Conservation (phyloP, 2,888 invertebrate species). For the Chymomyza caudatula region DNA sequence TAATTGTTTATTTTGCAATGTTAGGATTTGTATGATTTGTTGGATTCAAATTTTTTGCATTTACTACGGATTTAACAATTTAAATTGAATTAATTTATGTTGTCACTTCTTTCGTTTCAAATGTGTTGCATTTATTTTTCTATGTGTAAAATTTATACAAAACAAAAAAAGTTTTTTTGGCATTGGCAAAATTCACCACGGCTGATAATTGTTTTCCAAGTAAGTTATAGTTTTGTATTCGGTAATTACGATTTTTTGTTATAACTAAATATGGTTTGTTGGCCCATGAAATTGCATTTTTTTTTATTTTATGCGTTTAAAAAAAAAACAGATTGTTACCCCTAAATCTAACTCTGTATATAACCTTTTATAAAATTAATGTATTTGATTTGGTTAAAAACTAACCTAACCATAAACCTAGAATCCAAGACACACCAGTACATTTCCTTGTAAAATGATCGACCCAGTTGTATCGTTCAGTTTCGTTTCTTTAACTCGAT, state of each 20-base stretch:
- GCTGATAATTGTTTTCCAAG: constrained; percentile 79
- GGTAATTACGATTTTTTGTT: constrained; percentile 18
- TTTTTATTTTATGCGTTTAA: not conserved
- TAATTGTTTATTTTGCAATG: not conserved
- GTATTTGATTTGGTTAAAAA: not conserved
- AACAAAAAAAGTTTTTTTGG: constrained; percentile 71
- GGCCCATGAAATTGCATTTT: not conserved
- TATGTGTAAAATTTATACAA: constrained; percentile 43
- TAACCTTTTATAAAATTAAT: not conserved
- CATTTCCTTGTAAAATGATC: not conserved
- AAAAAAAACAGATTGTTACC: not conserved
- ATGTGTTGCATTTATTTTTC: constrained; percentile 44
- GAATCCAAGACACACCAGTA: not conserved
- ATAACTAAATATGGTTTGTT: constrained; percentile 15
- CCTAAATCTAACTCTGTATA: not conserved
- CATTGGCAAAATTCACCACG: constrained; percentile 75
- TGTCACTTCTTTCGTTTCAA: constrained; percentile 37
- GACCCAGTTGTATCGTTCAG: constrained; percentile 27
- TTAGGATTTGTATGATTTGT: not conserved
- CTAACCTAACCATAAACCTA: not conserved
- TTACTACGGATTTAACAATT: constrained; percentile 1
- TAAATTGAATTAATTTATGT: constrained; percentile 21
- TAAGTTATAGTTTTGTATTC: constrained; percentile 72
- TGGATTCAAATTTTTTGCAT: not conserved
- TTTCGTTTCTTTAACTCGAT: constrained; percentile 27